Evolutionary conservation across 2,888 invertebrate genomes (phyloP), one percentile per base, ranked within the genome.

Genomic region (Acronicta aceris): DNA sequence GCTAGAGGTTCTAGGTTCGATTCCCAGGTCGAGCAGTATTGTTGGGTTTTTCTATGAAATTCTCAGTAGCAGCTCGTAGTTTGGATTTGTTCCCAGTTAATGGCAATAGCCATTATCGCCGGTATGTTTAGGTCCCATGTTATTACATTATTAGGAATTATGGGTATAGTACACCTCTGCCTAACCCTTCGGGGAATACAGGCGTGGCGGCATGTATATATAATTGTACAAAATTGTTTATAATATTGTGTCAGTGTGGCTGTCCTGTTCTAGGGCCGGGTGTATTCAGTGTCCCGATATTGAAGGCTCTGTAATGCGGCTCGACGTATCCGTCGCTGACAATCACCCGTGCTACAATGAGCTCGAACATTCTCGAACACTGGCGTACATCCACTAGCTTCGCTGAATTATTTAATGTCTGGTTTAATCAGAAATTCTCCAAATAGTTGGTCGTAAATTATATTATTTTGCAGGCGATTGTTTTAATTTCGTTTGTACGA

Each of bases 381-480:
- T 47, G 13, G 7, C 54, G 45, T 13, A 5, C 25, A 27, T 36
- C 16, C 17, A 6, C 15, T 9, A 16, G 36, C 6, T 40, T 4
- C 13, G 8, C 3, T 10, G 9, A 55, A 42, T 49, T 17, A 65
- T 59, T 54, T 54, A 51, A 58, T 25, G 16, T 27, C 30, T 46
- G 13, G 38, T 65, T 53, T 43, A 60, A 65, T 57, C 42, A 57
- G 42, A 60, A 60, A 47, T 43, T 43, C 53, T 60, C 57, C 42
- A 46, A 60, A 50, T 41, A 43, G 27, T 50, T 47, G 38, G n/a
- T 56, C 16, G 42, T 52, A 55, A 33, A 66, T 65, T 55, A 45
- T 43, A 49, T 52, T 38, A 55, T 51, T 59, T 30, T 16, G 40
- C 8, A 16, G 16, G 40, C 21, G 5, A 41, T 55, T 48, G 54